phyloP scores from a whole-genome alignment of 2,113 vertebrate genomes.

The Galeopterus variegatus region DNA sequence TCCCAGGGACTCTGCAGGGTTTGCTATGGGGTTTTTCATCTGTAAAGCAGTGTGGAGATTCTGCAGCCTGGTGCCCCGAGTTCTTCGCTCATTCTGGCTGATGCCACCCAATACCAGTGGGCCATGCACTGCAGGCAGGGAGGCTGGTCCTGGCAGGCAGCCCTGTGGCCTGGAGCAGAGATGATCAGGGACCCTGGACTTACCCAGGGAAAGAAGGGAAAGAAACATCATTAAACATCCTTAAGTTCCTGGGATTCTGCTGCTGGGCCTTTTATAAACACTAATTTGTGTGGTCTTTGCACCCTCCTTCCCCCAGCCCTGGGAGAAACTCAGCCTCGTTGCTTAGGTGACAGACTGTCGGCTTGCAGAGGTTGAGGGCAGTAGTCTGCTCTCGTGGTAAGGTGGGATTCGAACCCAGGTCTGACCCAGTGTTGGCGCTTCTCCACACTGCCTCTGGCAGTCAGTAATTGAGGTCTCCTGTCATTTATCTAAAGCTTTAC shows the following conservation, averaged over 20 bases:
- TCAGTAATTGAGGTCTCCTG: not conserved
- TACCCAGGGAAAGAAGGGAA: not conserved
- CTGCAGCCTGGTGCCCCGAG: too few relatives aligned
- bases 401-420: not conserved
- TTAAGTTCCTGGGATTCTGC: not conserved
- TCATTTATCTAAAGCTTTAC: not conserved
- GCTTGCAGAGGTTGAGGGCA: too few relatives aligned
- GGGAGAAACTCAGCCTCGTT: not conserved
- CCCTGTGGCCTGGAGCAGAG: not conserved
- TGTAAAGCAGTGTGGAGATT: rapidly evolving
- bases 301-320: not conserved
- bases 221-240: rapidly evolving
- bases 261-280: not conserved
- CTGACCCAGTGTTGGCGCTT: rapidly evolving
- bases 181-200: rapidly evolving
- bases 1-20: not conserved
- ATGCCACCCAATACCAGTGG: not conserved
- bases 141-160: not conserved
- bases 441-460: rapidly evolving
- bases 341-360: too few relatives aligned
- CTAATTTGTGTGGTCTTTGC: not conserved
- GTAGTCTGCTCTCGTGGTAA: too few relatives aligned
- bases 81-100: not conserved
- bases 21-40: too few relatives aligned
- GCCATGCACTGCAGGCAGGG: rapidly evolving